These are phyloP conservation scores for Abrostola triplasia DNA, from an alignment of 2,888 invertebrate species.

Conservation along the genomic window DNA sequence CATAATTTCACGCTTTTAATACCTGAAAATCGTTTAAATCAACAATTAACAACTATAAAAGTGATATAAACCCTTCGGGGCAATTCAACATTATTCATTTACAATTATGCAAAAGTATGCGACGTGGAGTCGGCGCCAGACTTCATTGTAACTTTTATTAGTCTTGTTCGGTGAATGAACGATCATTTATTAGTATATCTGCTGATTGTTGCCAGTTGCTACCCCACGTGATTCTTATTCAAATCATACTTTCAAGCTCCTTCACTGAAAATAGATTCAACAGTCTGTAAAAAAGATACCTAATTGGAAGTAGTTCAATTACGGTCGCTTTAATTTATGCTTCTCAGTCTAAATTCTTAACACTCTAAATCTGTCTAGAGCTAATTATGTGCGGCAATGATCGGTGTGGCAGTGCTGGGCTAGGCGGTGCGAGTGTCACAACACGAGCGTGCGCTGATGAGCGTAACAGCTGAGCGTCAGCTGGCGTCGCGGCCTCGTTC, in stretches of 20 bases:
- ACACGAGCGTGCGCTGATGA: slow-evolving; percentile 70
- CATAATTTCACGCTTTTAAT: slow-evolving; percentile 11
- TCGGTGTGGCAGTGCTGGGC: slow-evolving; percentile 62
- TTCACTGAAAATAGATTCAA: slow-evolving; percentile 12
- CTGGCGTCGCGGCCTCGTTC: slow-evolving; percentile 65
- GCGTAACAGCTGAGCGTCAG: slow-evolving; percentile 80
- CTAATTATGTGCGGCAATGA: slow-evolving; percentile 56
- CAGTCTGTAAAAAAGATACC: slow-evolving; percentile 10
- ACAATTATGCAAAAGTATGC: slow-evolving; percentile 50
- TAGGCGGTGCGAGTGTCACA: slow-evolving; percentile 63
- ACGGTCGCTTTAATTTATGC: too few species aligned
- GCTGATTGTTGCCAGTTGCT: slow-evolving; percentile 58
- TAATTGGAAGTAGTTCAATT: slow-evolving; percentile 25
- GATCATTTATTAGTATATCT: slow-evolving; percentile 58
- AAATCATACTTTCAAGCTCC: slow-evolving; percentile 31
- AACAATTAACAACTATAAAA: slow-evolving; percentile 14
- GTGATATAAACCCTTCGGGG: slow-evolving; percentile 9
- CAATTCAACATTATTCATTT: slow-evolving; percentile 17
- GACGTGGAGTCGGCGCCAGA: slow-evolving; percentile 62
- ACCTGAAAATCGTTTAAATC: neutral
- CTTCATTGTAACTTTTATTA: slow-evolving; percentile 64
- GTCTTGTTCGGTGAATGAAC: slow-evolving; percentile 63
- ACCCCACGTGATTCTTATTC: slow-evolving; percentile 31
- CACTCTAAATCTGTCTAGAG: slow-evolving; percentile 33
- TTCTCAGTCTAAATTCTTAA: slow-evolving; percentile 15